Conservation (phyloP, 2,113 vertebrate species). For the Lampris incognitus region DNA sequence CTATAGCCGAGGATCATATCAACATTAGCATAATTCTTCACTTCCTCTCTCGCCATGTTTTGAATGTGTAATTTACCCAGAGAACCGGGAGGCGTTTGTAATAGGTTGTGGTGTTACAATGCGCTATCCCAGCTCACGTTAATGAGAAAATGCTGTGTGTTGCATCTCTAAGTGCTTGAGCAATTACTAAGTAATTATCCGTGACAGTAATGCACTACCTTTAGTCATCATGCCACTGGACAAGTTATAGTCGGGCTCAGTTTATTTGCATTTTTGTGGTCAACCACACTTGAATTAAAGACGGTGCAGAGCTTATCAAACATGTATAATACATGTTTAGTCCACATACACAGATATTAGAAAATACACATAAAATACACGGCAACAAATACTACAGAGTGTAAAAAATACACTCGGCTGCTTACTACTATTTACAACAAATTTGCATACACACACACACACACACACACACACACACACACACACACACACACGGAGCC, state of each 20-base stretch:
- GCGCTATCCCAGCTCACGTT: constrained; percentile 21
- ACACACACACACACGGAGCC: neutral
- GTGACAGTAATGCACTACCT: neutral
- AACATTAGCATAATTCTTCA: neutral
- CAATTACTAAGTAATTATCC: constrained; percentile 34
- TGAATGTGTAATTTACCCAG: neutral
- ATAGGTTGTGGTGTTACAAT: constrained; percentile 18
- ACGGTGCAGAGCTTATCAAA: no score
- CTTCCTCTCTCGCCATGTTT: neutral
- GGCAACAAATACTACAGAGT: no score
- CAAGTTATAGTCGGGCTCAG: no score
- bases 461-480: neutral
- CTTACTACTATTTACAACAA: neutral
- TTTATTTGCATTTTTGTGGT: no score
- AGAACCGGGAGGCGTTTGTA: constrained; percentile 19
- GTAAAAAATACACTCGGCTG: no score
- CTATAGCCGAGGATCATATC: no score
- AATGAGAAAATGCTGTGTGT: constrained; percentile 42
- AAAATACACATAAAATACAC: no score
- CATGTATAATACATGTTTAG: no score
- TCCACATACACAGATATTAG: no score
- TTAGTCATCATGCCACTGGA: neutral
- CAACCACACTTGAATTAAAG: no score
- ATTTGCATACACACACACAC: neutral
- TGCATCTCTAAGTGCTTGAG: constrained; percentile 20